These are phyloP conservation scores for Acrobasis repandana DNA, from an alignment of 2,888 invertebrate species.

Conservation along the genomic window DNA sequence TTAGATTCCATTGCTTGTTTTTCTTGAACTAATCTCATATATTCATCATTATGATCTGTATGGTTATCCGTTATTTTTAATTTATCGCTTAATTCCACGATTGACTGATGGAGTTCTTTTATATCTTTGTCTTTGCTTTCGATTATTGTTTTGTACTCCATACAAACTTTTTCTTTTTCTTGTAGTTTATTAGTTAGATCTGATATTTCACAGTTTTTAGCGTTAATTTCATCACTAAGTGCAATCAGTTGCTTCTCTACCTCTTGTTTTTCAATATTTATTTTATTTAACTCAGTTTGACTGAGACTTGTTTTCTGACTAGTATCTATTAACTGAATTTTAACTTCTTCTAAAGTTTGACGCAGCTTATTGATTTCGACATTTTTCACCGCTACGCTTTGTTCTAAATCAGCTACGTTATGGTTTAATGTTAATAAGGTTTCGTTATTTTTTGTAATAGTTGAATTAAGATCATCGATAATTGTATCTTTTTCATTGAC, in stretches of 20 bases:
- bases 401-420: slow-evolving; percentile 50
- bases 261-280: slow-evolving; percentile 58
- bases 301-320: slow-evolving; percentile 40
- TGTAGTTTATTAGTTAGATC: slow-evolving; percentile 42
- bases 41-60: slow-evolving; percentile 55
- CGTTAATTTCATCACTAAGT: slow-evolving; percentile 53
- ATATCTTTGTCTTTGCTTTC: slow-evolving; percentile 65
- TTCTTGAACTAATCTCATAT: slow-evolving; percentile 54
- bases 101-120: slow-evolving; percentile 62
- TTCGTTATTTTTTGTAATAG: slow-evolving; percentile 47
- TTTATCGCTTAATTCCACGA: slow-evolving; percentile 61
- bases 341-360: slow-evolving; percentile 43
- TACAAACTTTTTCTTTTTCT: slow-evolving; percentile 44
- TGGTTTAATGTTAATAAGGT: slow-evolving; percentile 45
- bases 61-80: slow-evolving; percentile 52
- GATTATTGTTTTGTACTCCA: slow-evolving; percentile 44
- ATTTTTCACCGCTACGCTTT: slow-evolving; percentile 49
- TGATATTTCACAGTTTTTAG: slow-evolving; percentile 54
- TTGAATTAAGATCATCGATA: slow-evolving; percentile 57
- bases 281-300: slow-evolving; percentile 51
- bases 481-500: slow-evolving; percentile 70
- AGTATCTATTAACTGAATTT: slow-evolving; percentile 41
- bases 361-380: slow-evolving; percentile 58
- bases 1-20: slow-evolving; percentile 55
- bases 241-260: slow-evolving; percentile 48